Base-by-base conservation (phyloP, 2,888 invertebrate genomes). In the Esperia sulphurella region DNA sequence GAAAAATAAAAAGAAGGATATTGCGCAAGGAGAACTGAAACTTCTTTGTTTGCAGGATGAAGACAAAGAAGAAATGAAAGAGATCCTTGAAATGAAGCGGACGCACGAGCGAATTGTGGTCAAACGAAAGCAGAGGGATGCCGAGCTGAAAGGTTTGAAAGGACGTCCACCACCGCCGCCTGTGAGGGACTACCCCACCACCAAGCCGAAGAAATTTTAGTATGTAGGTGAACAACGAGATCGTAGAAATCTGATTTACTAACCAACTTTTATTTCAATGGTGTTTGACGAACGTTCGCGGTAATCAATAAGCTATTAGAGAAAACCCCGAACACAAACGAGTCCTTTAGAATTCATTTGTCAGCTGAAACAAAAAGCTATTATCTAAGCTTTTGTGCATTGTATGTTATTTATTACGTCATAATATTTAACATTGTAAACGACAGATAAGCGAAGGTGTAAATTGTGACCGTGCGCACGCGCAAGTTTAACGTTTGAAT, bases 1-100 rank as follows among this genome's bases (percentile, higher is more conserved):
- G 21, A 21, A 21, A 3, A 21, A 5, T 21, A 21, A 21, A 5
- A 21, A 21, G 21, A n/a, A n/a, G n/a, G n/a, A n/a, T 1, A 44
- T 29, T 35, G 14, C 0, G 10, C 8, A 33, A 10, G 46, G 41
- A 45, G 14, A 45, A n/a, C n/a, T n/a, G n/a, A n/a, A n/a, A n/a
- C n/a, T n/a, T n/a, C n/a, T 31, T 8, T 31, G 3, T 53, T 76
- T 81, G 14, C 66, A 97, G 97, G 97, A 96, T 63, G 96, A 96
- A 70, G 97, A 97, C 58, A 96, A 97, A 71, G 96, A 97, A 80
- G 96, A 97, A 81, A 96, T 97, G 95, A 96, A 96, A 73, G 97
- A 97, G 82, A 95, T 97, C 54, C 83, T 96, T 51, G 97, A 97
- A 83, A 96, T 97, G 94, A 96, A 96, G 73, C 90, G 96, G 51